Evolutionary conservation across 1,140 invertebrate species (phyloP).

Genomic region (Carcinoscorpius rotundicauda): DNA sequence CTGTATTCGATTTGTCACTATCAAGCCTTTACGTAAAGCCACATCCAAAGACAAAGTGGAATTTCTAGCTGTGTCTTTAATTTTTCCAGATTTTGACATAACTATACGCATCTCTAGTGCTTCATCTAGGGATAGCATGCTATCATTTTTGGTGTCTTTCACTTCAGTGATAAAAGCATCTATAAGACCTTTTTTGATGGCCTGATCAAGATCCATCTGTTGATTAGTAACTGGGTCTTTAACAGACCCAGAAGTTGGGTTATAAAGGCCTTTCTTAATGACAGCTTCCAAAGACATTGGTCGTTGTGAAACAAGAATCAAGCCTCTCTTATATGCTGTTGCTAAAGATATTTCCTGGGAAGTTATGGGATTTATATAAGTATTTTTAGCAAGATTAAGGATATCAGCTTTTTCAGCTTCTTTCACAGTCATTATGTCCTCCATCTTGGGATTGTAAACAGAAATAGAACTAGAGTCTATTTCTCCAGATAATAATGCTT

Average conservation of each 20-base stretch:
- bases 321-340: conserved; percentile 53
- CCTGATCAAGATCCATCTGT: conserved; percentile 54
- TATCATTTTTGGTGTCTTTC: conserved; percentile 55
- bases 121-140: conserved; percentile 39
- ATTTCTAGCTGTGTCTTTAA: conserved; percentile 36
- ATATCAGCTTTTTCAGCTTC: conserved; percentile 35
- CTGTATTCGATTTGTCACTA: conserved; percentile 53
- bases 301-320: conserved; percentile 45
- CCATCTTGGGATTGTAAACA: conserved; percentile 56
- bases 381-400: conserved; percentile 21
- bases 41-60: conserved; percentile 50
- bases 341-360: conserved; percentile 51
- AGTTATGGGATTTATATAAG: conserved; percentile 46
- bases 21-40: conserved; percentile 51
- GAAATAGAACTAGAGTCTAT: conserved; percentile 59
- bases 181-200: conserved; percentile 61
- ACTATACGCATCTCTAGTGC: conserved; percentile 34
- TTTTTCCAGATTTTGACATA: conserved; percentile 31
- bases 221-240: conserved; percentile 55
- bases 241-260: conserved; percentile 53
- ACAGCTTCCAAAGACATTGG: conserved; percentile 63
- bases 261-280: conserved; percentile 55
- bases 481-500: conserved; percentile 62
- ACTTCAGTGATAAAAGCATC: conserved; percentile 70
- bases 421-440: conserved; percentile 55